phyloP scores from a whole-genome alignment of 2,888 invertebrate genomes.

The Lycia hirtaria region DNA sequence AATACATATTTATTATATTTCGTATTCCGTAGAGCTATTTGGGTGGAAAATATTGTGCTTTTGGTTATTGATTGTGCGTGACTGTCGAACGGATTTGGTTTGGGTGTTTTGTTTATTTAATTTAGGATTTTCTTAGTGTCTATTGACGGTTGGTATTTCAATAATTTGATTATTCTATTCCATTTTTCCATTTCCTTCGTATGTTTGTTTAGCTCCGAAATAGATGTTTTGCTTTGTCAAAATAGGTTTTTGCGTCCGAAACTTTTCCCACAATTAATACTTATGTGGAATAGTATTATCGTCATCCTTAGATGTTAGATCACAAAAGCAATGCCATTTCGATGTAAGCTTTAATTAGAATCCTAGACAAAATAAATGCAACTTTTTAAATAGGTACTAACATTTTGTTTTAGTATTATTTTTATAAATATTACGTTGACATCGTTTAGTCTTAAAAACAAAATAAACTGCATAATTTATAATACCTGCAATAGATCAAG shows the following conservation, averaged over 20 bases:
- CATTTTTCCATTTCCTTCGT: constrained; percentile 31
- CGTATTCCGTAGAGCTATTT: constrained; percentile 63
- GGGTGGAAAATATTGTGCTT: constrained; percentile 78
- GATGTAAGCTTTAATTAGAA: no score
- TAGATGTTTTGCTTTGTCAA: not conserved
- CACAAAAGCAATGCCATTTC: no score
- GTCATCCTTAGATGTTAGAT: no score
- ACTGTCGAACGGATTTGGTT: constrained; percentile 49
- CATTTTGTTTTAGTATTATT: no score
- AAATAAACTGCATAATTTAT: no score
- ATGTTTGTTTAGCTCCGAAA: constrained; percentile 10
- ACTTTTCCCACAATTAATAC: not conserved
- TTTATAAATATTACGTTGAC: no score
- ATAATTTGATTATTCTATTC: constrained; percentile 38
- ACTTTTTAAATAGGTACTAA: no score
- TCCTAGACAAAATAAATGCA: no score
- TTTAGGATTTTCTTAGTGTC: constrained; percentile 37
- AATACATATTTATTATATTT: constrained; percentile 79
- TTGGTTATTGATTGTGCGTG: constrained; percentile 70
- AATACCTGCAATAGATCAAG: no score
- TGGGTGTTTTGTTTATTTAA: constrained; percentile 49
- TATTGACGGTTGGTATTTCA: constrained; percentile 28
- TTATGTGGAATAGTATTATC: no score
- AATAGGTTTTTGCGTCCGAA: not conserved
- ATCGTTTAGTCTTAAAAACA: no score